A percentile compares a stretch with the other conserved stretches of the same genome.
Conservation (phyloP, 64 coral and sea anemone species). For the Porites australiensis region DNA sequence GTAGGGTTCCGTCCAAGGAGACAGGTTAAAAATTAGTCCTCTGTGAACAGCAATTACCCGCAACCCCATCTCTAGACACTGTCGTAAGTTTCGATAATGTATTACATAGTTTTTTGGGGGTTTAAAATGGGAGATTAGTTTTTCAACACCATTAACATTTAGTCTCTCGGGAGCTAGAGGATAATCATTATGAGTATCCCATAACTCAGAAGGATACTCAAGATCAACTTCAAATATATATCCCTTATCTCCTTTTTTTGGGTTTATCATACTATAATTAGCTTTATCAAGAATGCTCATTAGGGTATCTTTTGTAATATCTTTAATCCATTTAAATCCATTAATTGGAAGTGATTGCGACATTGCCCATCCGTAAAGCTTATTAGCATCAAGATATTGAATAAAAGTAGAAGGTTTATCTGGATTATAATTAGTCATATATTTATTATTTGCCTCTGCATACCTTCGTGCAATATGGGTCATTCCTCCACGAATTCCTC, state of each 20-base stretch:
- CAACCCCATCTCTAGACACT: neutral
- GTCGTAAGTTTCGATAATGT: neutral
- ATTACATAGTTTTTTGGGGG: neutral
- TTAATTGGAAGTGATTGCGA: neutral
- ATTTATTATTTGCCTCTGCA: constrained; percentile 5
- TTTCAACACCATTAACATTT: neutral
- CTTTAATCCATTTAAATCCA: neutral
- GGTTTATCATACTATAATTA: too few relatives aligned
- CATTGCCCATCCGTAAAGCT: constrained; percentile 1
- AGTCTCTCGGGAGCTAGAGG: neutral
- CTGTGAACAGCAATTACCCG: neutral
- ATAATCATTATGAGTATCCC: neutral
- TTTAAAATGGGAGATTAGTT: neutral
- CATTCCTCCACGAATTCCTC: neutral
- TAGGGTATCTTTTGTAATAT: too few relatives aligned
- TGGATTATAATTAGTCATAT: neutral
- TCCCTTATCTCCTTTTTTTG: neutral
- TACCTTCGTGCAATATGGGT: neutral
- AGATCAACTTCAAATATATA: constrained; percentile 17
- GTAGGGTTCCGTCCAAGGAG: neutral
- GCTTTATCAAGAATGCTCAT: too few relatives aligned
- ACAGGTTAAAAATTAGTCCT: neutral
- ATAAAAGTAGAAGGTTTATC: neutral
- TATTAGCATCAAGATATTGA: neutral
- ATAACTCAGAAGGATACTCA: neutral